phyloP scores from a whole-genome alignment of 2,113 vertebrate genomes.

The Syrmaticus mikado region DNA sequence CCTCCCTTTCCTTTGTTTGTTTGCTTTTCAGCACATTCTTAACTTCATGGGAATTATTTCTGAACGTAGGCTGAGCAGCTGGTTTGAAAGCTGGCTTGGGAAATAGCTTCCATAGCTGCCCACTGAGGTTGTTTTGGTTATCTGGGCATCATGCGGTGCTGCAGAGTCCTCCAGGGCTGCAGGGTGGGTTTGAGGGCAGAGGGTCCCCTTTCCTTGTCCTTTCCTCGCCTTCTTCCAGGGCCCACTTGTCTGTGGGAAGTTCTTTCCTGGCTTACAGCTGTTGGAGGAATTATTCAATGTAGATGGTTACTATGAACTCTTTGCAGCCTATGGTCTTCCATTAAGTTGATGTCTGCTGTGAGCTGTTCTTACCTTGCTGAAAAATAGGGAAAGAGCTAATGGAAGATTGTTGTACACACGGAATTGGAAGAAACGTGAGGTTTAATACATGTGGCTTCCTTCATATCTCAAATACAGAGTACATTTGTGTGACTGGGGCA shows the following conservation, averaged over 20 bases:
- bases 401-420: not conserved
- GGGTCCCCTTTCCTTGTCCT: not conserved
- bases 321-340: fast-evolving
- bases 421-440: not conserved
- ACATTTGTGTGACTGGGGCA: not conserved
- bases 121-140: constrained; percentile 14
- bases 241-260: not conserved
- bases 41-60: constrained; percentile 35
- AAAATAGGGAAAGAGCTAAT: not conserved
- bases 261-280: not conserved
- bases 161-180: not conserved
- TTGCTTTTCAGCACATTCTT: constrained; percentile 50
- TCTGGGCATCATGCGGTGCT: not conserved
- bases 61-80: not conserved
- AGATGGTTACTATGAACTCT: not conserved
- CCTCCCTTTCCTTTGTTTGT: constrained; percentile 16
- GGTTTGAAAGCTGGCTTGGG: constrained; percentile 10
- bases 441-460: not conserved
- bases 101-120: not conserved
- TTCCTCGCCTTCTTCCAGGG: not conserved
- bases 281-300: not conserved
- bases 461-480: not conserved
- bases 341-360: not conserved
- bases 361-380: not conserved
- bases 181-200: not conserved